A percentile compares a stretch with the other conserved stretches of the same genome.
Conservation (phyloP, 1,140 invertebrate species). For the Drosophila eugracilis region DNA sequence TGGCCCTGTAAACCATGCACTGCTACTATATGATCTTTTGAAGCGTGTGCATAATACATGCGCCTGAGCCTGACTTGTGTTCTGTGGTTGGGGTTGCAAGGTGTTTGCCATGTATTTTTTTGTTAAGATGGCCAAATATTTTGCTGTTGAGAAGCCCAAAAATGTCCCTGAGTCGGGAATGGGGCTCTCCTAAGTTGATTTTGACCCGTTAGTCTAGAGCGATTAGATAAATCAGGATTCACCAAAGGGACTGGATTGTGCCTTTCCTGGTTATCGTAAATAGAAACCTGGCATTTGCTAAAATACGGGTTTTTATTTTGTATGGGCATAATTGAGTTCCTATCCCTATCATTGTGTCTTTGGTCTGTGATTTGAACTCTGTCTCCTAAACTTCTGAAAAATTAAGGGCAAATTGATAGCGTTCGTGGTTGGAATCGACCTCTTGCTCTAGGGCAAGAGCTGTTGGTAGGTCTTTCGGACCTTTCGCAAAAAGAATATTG, state of each 20-base stretch:
- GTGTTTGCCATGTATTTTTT: too few relatives aligned
- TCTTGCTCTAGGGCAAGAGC: slow-evolving; percentile 16
- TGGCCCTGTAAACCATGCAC: slow-evolving; percentile 13
- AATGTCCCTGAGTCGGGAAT: too few relatives aligned
- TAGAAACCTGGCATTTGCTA: not conserved
- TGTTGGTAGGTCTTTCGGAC: slow-evolving; percentile 9
- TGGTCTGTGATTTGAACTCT: slow-evolving; percentile 2
- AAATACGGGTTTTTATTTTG: slow-evolving; percentile 14
- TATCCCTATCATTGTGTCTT: slow-evolving; percentile 8
- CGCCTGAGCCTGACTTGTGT: too few relatives aligned
- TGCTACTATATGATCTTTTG: slow-evolving; percentile 3
- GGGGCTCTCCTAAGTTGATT: too few relatives aligned
- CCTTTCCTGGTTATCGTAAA: too few relatives aligned
- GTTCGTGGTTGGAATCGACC: slow-evolving; percentile 10
- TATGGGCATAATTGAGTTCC: not conserved
- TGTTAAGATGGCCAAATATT: too few relatives aligned
- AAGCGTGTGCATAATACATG: slow-evolving; percentile 1
- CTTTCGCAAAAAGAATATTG: slow-evolving; percentile 16
- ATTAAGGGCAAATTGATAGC: slow-evolving; percentile 9
- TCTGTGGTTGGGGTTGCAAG: too few relatives aligned
- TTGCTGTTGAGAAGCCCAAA: too few relatives aligned
- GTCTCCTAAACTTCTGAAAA: slow-evolving; percentile 1
- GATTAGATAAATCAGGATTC: too few relatives aligned
- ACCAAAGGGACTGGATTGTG: too few relatives aligned
- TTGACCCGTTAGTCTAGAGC: too few relatives aligned